Base-by-base conservation (phyloP, 2,797 vertebrate genomes). In the Picus viridis region DNA sequence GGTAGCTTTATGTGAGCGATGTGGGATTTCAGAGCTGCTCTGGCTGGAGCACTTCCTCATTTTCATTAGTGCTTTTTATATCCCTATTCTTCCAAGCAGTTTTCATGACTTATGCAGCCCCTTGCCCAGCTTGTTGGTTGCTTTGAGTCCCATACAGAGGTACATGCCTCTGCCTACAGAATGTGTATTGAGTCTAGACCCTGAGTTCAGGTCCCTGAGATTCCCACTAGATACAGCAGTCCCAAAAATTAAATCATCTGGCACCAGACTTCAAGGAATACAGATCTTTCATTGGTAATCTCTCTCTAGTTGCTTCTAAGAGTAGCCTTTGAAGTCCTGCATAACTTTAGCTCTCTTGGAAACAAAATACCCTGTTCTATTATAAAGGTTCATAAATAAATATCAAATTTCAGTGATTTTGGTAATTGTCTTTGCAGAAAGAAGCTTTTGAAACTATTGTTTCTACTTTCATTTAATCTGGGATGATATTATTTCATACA, bases 211-310 rank as follows among this genome's bases (percentile, higher is more conserved):
- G 13, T 3, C 16, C 23, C 7, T 45, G 53, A 63, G 20, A 22
- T 29, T 65, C 15, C 22, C 12, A 4, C 1, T 14, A 29, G 68
- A n/a, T 22, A 20, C 17, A 39, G 2, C 0, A 0, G 43, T 63
- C 61, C 47, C 43, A 5, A 36, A 36, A 32, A 29, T 30, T 2
- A 4, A 2, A 10, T 64, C 10, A 7, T 0, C 2, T 84, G 51
- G 16, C 17, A 19, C 1, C 2, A 11, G 41, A 24, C 56, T 69
- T 58, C 10, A 19, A 51, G 24, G 9, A 72, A 26, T 41, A 3
- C 0, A 3, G 63, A 17, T 39, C 16, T 22, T 91, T 64, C 6
- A 1, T 26, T 77, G n/a, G 2, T 69, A 4, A 65, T 73, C 43
- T 59, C 16, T 27, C 3, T 20, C 16, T 20, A 9, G 5, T 18